Evolutionary conservation across 2,888 invertebrate genomes (phyloP).

Genomic region (Hirtodrosophila histrioides): DNA sequence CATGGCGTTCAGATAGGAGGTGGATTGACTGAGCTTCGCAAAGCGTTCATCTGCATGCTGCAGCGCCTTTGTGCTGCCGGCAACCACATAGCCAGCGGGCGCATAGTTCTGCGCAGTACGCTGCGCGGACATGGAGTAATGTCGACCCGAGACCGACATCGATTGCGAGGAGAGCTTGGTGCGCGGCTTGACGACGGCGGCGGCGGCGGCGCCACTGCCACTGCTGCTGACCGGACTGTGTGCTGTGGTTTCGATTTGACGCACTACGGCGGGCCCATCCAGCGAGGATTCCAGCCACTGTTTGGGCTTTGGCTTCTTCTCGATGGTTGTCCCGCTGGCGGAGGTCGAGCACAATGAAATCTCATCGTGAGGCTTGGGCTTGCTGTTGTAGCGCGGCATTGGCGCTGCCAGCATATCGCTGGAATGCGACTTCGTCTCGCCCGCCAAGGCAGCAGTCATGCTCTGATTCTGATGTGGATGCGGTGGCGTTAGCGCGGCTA

Average conservation of each 20-base stretch:
- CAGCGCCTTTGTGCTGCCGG: slow-evolving; percentile 60
- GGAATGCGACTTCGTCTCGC: slow-evolving; percentile 76
- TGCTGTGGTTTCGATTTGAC: slow-evolving; percentile 61
- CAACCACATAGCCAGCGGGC: slow-evolving; percentile 41
- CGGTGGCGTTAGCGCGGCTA: slow-evolving; percentile 68
- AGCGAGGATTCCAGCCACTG: slow-evolving; percentile 84
- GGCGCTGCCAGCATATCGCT: slow-evolving; percentile 79
- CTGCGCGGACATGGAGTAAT: slow-evolving; percentile 75
- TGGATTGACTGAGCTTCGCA: slow-evolving; percentile 82
- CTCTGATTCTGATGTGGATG: slow-evolving; percentile 48
- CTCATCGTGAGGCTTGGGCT: slow-evolving; percentile 77
- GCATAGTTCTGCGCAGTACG: slow-evolving; percentile 48
- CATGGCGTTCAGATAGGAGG: slow-evolving; percentile 81
- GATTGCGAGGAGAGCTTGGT: slow-evolving; percentile 83
- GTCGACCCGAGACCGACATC: slow-evolving; percentile 78
- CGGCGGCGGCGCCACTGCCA: slow-evolving; percentile 29
- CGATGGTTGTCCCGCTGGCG: slow-evolving; percentile 55
- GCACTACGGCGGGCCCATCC: slow-evolving; percentile 81
- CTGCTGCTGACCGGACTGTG: slow-evolving; percentile 51
- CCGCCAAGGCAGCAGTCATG: slow-evolving; percentile 30
- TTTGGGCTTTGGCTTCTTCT: slow-evolving; percentile 82
- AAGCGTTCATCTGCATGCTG: slow-evolving; percentile 69
- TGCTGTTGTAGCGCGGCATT: slow-evolving; percentile 57
- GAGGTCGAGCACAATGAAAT: slow-evolving; percentile 80
- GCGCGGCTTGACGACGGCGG: slow-evolving; percentile 46